Evolutionary conservation across 2,797 vertebrate species (phyloP).

Genomic region (Acanthiza pusilla): DNA sequence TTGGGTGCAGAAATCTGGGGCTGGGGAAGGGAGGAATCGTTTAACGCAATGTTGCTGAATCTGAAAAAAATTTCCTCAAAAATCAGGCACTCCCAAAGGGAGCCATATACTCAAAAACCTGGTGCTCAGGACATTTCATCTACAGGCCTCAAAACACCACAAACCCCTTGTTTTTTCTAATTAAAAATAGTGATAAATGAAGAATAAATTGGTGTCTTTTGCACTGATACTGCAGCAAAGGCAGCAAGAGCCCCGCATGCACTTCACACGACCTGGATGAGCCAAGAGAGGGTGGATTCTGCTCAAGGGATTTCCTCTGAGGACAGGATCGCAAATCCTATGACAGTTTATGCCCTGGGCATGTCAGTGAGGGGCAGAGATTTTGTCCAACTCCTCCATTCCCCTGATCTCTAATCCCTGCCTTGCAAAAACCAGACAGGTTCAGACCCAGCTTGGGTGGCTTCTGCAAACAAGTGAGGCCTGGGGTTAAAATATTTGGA

Average conservation of each 20-base stretch:
- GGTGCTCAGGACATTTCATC: neutral
- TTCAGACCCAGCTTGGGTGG: neutral
- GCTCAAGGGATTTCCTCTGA: neutral
- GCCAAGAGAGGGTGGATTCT: neutral
- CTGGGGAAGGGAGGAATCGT: neutral
- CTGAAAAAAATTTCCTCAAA: neutral
- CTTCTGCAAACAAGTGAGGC: neutral
- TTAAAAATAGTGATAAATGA: neutral
- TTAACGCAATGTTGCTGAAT: neutral
- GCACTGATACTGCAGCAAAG: neutral
- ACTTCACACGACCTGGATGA: fast-evolving
- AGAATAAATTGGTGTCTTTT: neutral
- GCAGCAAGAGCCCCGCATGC: neutral
- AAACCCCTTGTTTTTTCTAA: neutral
- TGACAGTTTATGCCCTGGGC: neutral
- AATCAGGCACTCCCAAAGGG: neutral
- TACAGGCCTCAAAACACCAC: neutral
- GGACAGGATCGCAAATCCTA: neutral
- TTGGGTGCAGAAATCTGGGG: neutral
- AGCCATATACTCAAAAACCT: neutral
- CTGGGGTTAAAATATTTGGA: neutral
- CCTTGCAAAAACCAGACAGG: neutral
- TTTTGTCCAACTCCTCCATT: neutral
- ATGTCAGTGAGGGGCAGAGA: neutral
- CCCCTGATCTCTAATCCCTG: neutral